phyloP scores from a whole-genome alignment of 1,140 invertebrate species.

The Battus philenor region DNA sequence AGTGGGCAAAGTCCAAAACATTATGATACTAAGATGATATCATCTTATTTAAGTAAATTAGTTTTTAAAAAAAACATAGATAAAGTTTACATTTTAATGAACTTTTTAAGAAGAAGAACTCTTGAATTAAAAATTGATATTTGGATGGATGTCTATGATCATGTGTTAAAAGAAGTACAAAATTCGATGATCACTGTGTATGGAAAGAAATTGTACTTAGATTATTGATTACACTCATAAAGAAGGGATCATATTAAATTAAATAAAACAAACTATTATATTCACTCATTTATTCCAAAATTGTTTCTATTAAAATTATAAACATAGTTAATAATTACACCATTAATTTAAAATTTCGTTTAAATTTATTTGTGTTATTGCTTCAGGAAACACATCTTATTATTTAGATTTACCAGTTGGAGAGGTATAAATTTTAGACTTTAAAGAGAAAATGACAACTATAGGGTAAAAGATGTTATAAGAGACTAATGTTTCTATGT shows the following conservation, averaged over 20 bases:
- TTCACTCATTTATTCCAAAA: constrained; percentile 27
- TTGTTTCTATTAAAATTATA: constrained; percentile 15
- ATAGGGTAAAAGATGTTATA: constrained; percentile 8
- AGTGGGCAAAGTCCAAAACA: constrained; percentile 62
- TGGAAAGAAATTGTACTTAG: constrained; percentile 50
- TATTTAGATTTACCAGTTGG: no score
- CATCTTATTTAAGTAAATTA: constrained; percentile 65
- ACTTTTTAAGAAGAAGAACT: constrained; percentile 51
- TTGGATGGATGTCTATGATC: constrained; percentile 54
- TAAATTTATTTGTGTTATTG: no score
- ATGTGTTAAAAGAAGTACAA: constrained; percentile 54
- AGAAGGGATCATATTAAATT: background rate
- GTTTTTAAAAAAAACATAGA: constrained; percentile 63
- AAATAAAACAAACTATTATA: constrained; percentile 15
- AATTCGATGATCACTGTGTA: constrained; percentile 66
- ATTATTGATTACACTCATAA: constrained; percentile 1
- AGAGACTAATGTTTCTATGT: no score
- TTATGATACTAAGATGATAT: constrained; percentile 70
- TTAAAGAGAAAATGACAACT: no score
- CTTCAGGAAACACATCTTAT: no score
- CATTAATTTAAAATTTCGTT: no score
- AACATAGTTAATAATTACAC: no score
- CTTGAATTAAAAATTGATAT: constrained; percentile 36
- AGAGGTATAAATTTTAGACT: no score
- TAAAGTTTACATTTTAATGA: constrained; percentile 55